Base-by-base conservation (phyloP, 2,888 invertebrate genomes). In the Diarsia rubi region DNA sequence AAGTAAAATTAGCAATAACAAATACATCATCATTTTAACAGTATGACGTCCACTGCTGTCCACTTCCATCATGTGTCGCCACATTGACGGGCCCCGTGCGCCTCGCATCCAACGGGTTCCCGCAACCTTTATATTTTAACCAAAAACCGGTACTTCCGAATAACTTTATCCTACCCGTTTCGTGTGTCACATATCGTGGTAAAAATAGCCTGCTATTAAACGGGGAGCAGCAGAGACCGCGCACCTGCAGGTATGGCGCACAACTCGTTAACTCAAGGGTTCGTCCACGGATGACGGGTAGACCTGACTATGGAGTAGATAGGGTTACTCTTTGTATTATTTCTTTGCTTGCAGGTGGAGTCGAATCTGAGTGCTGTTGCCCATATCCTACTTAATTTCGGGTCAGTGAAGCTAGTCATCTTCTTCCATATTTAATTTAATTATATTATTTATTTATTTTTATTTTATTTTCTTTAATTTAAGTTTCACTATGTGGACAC, bases 221-320 rank as follows among this genome's bases (percentile, higher is more conserved):
- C 66, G 52, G 60, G 76, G 75, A 65, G 57, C 77, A 76, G 79
- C 69, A 74, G 81, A 75, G 79, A 78, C 49, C 74, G 76, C 87
- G 67, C 91, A 91, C 91, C 90, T 91, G 90, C 79, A 86, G 83
- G 83, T 82, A 73, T 78, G 82, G 81, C 92, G 88, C 90, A 91
- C 88, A 92, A 91, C 92, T 94, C 93, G 93, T 94, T 94, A 94
- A 91, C 92, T 92, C 88, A 89, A 92, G 92, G 93, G 92, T 90
- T 90, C 89, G 88, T 85, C 86, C 88, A 83, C 79, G 88, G 89
- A 91, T 89, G 90, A 88, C 88, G 82, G 75, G 19, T 69, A 89
- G 90, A 86, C 54, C 37, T 82, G 24, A 2, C 5, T 62, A 63
- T 27, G 27, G 42, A 49, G 6, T 67, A 86, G 77, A 79, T 2